These are phyloP conservation scores for Myotis davidii DNA, from an alignment of 2,113 vertebrate genomes.

Conservation along the genomic window DNA sequence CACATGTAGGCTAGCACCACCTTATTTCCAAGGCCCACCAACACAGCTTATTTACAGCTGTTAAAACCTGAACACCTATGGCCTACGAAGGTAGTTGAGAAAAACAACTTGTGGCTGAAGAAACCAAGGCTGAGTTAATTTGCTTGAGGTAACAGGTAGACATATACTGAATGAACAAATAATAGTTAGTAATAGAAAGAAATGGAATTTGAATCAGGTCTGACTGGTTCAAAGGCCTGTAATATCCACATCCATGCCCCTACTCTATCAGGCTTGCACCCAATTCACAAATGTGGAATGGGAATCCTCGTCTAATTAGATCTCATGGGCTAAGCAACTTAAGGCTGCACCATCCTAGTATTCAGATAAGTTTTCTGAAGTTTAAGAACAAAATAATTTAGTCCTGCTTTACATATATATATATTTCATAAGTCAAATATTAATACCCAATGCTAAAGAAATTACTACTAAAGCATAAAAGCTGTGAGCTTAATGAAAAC, in stretches of 20 bases:
- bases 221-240: neutral
- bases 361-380: neutral
- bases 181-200: neutral
- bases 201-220: constrained; percentile 8
- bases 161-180: constrained; percentile 1
- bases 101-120: neutral
- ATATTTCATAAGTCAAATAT: constrained; percentile 10
- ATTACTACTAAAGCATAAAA: constrained; percentile 8
- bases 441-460: constrained; percentile 9
- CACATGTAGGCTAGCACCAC: neutral
- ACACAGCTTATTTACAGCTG: neutral
- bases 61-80: neutral
- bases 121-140: neutral
- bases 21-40: neutral
- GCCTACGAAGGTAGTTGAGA: neutral
- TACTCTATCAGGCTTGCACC: neutral
- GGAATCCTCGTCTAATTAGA: neutral
- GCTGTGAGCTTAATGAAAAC: neutral
- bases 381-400: constrained; percentile 2
- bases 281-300: neutral
- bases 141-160: neutral
- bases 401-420: neutral
- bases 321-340: neutral
- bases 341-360: neutral
- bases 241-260: neutral